These are phyloP conservation scores for Aspiorhynchus laticeps DNA, from an alignment of 2,113 vertebrate species.

Conservation along the genomic window DNA sequence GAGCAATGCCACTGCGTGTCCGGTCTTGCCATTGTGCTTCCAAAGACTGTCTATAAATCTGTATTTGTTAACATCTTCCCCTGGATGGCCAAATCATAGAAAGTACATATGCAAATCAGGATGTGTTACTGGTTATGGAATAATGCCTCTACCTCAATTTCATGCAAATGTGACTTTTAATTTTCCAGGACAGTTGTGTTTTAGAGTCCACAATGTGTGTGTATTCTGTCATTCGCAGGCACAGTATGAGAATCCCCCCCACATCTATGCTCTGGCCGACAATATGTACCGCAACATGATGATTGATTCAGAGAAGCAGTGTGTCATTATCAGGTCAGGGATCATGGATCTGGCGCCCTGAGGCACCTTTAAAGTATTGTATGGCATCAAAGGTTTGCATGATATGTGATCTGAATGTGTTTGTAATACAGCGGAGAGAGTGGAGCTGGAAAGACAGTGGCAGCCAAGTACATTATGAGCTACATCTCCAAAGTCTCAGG, in stretches of 20 bases:
- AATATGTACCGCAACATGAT: constrained; percentile 86
- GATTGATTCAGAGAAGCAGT: constrained; percentile 84
- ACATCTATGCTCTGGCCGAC: constrained; percentile 83
- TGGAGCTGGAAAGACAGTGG: constrained; percentile 83
- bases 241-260: constrained; percentile 84
- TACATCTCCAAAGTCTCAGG: constrained; percentile 84
- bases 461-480: constrained; percentile 85
- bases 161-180: constrained; percentile 10
- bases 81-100: background rate
- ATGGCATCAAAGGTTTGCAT: background rate
- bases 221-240: constrained; percentile 63
- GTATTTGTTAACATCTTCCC: constrained; percentile 9
- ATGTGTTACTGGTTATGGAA: background rate
- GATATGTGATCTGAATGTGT: constrained; percentile 23
- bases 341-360: background rate
- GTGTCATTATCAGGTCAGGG: constrained; percentile 83
- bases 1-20: constrained; percentile 40
- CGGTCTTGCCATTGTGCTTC: constrained; percentile 23
- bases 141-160: background rate
- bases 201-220: background rate
- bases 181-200: background rate
- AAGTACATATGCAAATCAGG: background rate
- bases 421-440: constrained; percentile 77
- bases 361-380: background rate
- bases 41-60: background rate